A percentile compares a stretch with the other conserved stretches of the same genome.
Conservation (phyloP, 2,113 vertebrate genomes). For the human region GRCh38 chr6:83329001-83329500, state of each 20-base stretch:
- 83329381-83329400: neutral
- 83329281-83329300: neutral
- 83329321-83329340: neutral
- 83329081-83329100: neutral
- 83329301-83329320: neutral
- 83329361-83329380: neutral
- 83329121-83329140: neutral
- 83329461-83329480: neutral
- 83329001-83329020: neutral
- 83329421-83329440: neutral
- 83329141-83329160: neutral
- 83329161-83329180: neutral
- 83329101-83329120: conserved; percentile 27
- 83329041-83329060: neutral
- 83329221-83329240: neutral
- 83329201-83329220: neutral
- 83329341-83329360: neutral
- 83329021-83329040: neutral
- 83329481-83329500: neutral
- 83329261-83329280: neutral
- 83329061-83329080: neutral
- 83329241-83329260: neutral
- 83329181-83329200: neutral
- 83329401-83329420: neutral
- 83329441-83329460: neutral